These are phyloP conservation scores for Alaudala cheleensis DNA, from an alignment of 2,113 vertebrate species.

Conservation along the genomic window DNA sequence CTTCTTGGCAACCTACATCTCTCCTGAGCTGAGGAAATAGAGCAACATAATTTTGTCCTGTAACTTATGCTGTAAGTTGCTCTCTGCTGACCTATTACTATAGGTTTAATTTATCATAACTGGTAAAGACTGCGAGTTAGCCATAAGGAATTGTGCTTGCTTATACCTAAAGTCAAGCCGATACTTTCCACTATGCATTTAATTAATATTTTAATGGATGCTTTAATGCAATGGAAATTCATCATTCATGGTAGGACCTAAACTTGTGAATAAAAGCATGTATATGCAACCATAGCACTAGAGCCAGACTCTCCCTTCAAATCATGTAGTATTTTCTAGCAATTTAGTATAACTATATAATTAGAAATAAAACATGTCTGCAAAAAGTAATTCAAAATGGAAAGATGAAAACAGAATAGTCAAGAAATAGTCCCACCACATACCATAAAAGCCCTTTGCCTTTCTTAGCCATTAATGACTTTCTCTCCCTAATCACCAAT, in stretches of 20 bases:
- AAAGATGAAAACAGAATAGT: background rate
- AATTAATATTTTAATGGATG: slow-evolving; percentile 23
- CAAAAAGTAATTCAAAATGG: background rate
- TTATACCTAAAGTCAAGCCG: background rate
- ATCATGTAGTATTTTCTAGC: background rate
- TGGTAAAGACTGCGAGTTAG: background rate
- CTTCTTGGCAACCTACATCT: background rate
- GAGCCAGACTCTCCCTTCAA: background rate
- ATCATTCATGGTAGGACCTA: background rate
- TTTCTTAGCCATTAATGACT: background rate
- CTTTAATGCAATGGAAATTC: background rate
- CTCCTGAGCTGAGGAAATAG: background rate
- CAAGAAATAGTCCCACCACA: background rate
- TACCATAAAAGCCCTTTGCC: background rate
- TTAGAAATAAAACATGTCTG: background rate
- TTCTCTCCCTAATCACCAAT: background rate
- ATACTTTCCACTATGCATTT: background rate
- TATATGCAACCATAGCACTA: background rate
- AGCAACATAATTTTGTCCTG: background rate
- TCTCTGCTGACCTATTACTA: background rate
- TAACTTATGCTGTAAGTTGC: background rate
- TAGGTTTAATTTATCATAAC: background rate
- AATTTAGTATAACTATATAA: background rate
- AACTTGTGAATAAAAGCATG: background rate
- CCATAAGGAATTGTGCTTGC: background rate